Base-by-base conservation (phyloP, 1,140 invertebrate genomes). In the Orius laevigatus region DNA sequence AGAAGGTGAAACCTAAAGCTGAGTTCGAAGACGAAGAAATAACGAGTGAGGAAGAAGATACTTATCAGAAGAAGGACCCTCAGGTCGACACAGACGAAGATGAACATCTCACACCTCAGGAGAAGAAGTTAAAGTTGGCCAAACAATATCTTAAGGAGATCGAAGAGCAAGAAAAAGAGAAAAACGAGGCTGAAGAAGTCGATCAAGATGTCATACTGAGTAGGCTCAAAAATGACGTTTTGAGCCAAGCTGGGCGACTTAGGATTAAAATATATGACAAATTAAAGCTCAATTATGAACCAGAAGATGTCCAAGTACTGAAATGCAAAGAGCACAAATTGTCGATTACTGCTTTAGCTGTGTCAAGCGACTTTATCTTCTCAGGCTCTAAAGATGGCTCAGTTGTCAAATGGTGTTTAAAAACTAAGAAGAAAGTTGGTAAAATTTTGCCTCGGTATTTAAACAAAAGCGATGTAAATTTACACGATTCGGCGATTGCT, bases 101-200 rank as follows among this genome's bases (percentile, higher is more conserved):
- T 54, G 79, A 85, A 50, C 70, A 79, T 50, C 78, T 84, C 62
- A 71, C 75, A 57, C 76, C 82, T 1, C 85, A 93, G 62, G 84
- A 93, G 58, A 93, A 93, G 60, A 83, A 84, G 57, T 56, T 96
- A 32, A 70, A 85, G 32, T 65, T 94, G 50, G 87, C 89, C 0
- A 92, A 92, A 62, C 74, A 85, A 62, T 91, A 92, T 68, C 67
- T 96, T 32, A 67, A 81, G 58, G 80, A 91, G 70, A 81, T 94
- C 48, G 77, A 86, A 66, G 76, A 88, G 70, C 84, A 86, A 63
- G 84, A 86, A 63, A 73, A 71, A 40, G 75, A 80, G 56, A 72
- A 75, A 56, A 66, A 66, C 34, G 81, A 81, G 51, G 63, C 71
- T 11, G 70, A 75, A 33, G 75, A 84, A 56, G 66, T 79, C 48